Conservation (phyloP, 2,113 vertebrate genomes). For the Psilopogon haemacephalus region DNA sequence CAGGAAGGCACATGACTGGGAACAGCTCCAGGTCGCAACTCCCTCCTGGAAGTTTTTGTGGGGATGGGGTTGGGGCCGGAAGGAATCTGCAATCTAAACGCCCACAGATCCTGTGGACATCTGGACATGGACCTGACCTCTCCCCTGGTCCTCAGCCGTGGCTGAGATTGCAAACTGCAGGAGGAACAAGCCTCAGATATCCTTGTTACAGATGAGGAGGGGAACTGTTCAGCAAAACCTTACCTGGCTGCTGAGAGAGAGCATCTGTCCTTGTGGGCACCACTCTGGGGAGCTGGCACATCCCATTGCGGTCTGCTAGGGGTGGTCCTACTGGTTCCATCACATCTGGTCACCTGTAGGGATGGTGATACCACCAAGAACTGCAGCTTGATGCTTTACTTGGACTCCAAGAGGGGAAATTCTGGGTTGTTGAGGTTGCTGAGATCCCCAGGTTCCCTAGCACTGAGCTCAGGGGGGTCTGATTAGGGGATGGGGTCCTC, state of each 20-base stretch:
- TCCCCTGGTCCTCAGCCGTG: rapidly evolving
- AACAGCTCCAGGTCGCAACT: rapidly evolving
- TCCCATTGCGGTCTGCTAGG: rapidly evolving
- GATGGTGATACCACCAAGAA: neutral
- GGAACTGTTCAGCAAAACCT: neutral
- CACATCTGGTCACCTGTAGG: rapidly evolving
- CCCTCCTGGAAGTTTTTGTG: rapidly evolving
- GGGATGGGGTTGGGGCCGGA: rapidly evolving
- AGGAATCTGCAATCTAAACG: neutral
- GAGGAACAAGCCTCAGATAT: neutral
- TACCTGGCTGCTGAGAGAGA: rapidly evolving
- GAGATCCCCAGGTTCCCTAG: neutral
- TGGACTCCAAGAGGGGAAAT: neutral
- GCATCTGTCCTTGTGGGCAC: rapidly evolving
- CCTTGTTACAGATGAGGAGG: neutral
- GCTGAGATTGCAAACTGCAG: rapidly evolving
- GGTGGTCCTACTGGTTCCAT: rapidly evolving
- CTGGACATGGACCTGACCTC: neutral
- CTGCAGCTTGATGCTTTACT: rapidly evolving
- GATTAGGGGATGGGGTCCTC: neutral
- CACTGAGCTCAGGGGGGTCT: neutral
- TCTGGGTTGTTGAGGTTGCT: neutral
- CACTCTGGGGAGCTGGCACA: rapidly evolving
- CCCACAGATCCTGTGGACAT: neutral
- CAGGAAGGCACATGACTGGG: neutral